Base-by-base conservation (phyloP, 2,113 vertebrate genomes). In the Todiramphus saurophagus region DNA sequence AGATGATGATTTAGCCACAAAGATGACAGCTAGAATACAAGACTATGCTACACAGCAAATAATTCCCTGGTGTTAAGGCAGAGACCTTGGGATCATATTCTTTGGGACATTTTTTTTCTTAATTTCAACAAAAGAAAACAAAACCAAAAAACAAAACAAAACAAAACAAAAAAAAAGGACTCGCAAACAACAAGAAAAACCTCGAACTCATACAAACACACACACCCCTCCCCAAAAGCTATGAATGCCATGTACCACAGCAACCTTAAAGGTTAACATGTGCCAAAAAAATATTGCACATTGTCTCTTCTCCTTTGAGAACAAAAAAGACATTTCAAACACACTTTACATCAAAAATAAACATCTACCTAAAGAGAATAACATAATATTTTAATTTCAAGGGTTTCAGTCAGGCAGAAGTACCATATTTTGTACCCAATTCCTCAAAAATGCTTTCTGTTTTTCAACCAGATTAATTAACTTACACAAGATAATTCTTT, bases 201-300 rank as follows among this genome's bases (percentile, higher is more conserved):
- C 4, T 13, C 13, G 28, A 56, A 15, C 11, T 7, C 2, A 33
- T 33, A 39, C 2, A 43, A 56, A 27, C 21, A 58, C 37, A 19
- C 6, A n/a, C 31, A 9, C 4, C 7, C 2, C 25, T 4, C 20
- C 3, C 3, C 2, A 60, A 69, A 62, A 39, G 18, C 50, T 58
- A n/a, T 0, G 1, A 19, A 39, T 10, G 8, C 8, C 41, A 39
- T 3, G 10, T 16, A 64, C 12, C 1, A 11, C 58, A 58, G 33
- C 14, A 73, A 24, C 27, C 28, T 76, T 56, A 64, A 55, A 70
- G 43, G 39, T 13, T 87, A 63, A 10, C 19, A 16, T 6, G 2
- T 28, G 51, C 6, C 51, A 90, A 31, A 73, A 33, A 62, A 91
- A 53, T 28, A 24, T 3, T 3, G 7, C 16, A 16, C 2, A 2